phyloP scores from a whole-genome alignment of 2,888 invertebrate genomes.

The Endomychus coccineus region DNA sequence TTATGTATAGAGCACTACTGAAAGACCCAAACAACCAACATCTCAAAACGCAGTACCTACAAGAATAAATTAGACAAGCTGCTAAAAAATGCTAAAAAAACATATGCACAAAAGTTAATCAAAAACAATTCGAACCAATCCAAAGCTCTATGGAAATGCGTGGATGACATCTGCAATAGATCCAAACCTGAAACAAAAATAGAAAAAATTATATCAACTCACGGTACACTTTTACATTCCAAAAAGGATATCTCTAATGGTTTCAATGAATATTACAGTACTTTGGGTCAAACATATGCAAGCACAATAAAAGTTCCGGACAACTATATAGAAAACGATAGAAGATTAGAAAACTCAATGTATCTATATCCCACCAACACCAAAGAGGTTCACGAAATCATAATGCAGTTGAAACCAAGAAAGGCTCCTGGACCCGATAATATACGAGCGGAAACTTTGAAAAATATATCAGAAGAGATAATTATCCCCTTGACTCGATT shows the following conservation, averaged over 20 bases:
- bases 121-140: conserved; percentile 3
- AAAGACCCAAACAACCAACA: not conserved
- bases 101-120: too few relatives aligned
- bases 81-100: conserved; percentile 3
- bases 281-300: not conserved
- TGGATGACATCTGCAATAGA: not conserved
- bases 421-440: conserved; percentile 1
- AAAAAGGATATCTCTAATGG: not conserved
- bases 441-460: conserved; percentile 1
- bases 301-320: not conserved
- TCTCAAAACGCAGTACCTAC: not conserved
- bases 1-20: not conserved
- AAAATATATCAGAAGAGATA: conserved; percentile 3
- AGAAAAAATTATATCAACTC: not conserved
- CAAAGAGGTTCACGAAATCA: not conserved
- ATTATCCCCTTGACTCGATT: conserved; percentile 7
- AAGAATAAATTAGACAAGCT: conserved; percentile 3
- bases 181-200: conserved; percentile 6
- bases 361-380: conserved; percentile 2
- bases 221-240: not conserved
- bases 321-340: conserved; percentile 3
- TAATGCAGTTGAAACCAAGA: not conserved
- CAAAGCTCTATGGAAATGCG: conserved; percentile 2
- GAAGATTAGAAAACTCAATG: conserved; percentile 2
- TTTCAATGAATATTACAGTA: not conserved